Evolutionary conservation across 2,113 vertebrate species (phyloP), one percentile per base, ranked within the genome.

Genomic region (Brachyhypopomus occidentalis): DNA sequence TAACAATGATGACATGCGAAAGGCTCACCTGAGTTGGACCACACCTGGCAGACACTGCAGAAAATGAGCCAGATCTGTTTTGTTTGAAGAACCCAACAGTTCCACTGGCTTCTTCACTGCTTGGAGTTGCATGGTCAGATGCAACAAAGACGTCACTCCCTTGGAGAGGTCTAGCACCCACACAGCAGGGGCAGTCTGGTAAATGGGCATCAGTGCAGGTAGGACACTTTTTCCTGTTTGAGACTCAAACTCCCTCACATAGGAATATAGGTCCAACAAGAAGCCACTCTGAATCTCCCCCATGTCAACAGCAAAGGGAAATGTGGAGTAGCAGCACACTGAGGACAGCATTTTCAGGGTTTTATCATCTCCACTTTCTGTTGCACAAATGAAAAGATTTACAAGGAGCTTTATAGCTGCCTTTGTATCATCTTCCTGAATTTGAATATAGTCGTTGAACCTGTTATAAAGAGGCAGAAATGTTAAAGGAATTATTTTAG

Each of bases 371-470:
- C 73, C 67, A 22, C 56, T 67, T 34, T 77, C 58, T 17, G 58
- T 60, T 36, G 78, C 83, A 19, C 71, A 63, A 72, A 63, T 38
- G 60, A 84, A 80, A n/a, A 84, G 78, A 38, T 78, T 73, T 36
- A 71, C 41, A 77, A 80, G 67, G 25, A 41, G 19, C 20, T 70
- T 70, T n/a, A 70, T 41, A 7, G 66, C 66, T n/a, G 66, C 36
- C 34, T 70, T 70, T 38, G 36, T 41, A 4, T 70, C 66, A 22
- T 67, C 64, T 8, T 36, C 64, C 30, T 67, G 30, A 34, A 36
- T 67, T 12, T 67, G 30, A 67, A 70, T 70, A n/a, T 22, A 70
- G n/a, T 70, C 66, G 12, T 12, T 70, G 36, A 70, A 70, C 36
- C 66, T 70, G 5, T n/a, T 22, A 70, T 4, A 12, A 41, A 41